phyloP scores from a whole-genome alignment of 2,888 invertebrate genomes.

The Plagodis dolabraria region DNA sequence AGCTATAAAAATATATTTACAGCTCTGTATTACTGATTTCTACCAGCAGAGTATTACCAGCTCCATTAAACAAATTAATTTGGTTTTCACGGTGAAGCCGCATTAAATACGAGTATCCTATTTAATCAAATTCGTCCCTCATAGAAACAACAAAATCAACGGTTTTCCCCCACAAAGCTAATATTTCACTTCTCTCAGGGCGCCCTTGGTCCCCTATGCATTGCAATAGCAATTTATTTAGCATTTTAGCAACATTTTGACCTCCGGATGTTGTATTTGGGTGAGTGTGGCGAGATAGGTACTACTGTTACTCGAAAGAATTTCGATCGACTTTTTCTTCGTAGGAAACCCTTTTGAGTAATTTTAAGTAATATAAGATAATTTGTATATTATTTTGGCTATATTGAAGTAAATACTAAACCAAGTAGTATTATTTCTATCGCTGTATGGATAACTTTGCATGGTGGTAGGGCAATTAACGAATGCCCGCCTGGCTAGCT shows the following conservation, averaged over 20 bases:
- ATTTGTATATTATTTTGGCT: too few species aligned
- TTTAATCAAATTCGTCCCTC: constrained; percentile 1
- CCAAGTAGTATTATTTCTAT: too few species aligned
- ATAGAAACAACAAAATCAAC: background rate
- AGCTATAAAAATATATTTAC: too few species aligned
- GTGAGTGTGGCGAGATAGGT: constrained; percentile 9
- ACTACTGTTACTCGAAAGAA: constrained; percentile 16
- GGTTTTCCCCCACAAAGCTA: background rate
- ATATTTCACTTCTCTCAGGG: constrained; percentile 32
- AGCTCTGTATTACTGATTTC: too few species aligned
- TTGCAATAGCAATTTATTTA: constrained; percentile 25
- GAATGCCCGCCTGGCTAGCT: too few species aligned
- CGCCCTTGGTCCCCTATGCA: constrained; percentile 25
- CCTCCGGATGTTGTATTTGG: constrained; percentile 22
- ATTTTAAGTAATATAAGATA: too few species aligned
- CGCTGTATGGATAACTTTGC: too few species aligned
- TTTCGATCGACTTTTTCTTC: background rate
- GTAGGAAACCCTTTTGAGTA: too few species aligned
- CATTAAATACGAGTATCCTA: background rate
- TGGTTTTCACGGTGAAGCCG: background rate
- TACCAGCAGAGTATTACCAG: too few species aligned
- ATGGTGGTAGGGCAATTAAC: too few species aligned
- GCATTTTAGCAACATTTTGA: constrained; percentile 27
- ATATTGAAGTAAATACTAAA: too few species aligned
- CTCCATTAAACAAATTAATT: background rate